phyloP scores from a whole-genome alignment of 2,888 invertebrate genomes.

The Halictus ligatus region DNA sequence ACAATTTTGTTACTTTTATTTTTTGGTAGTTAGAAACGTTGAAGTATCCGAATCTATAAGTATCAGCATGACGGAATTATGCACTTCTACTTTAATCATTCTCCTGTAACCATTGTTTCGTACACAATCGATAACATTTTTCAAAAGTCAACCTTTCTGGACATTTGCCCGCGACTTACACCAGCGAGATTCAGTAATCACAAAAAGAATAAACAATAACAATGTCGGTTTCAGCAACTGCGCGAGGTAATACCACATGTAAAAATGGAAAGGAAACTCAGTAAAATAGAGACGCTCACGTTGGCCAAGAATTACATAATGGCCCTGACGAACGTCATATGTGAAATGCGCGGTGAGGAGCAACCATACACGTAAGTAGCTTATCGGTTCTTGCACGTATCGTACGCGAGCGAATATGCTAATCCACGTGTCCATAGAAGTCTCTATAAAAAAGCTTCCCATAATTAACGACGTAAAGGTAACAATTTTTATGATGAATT shows the following conservation, averaged over 20 bases:
- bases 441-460: background rate
- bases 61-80: background rate
- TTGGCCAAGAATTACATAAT: constrained; percentile 93
- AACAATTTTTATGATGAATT: background rate
- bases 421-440: background rate
- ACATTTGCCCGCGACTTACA: background rate
- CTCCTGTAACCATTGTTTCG: background rate
- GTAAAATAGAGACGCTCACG: constrained; percentile 92
- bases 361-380: constrained; percentile 88
- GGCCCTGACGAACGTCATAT: constrained; percentile 92
- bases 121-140: too few relatives aligned
- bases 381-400: constrained; percentile 8
- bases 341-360: constrained; percentile 90
- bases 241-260: constrained; percentile 92
- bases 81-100: background rate
- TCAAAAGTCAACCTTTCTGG: background rate
- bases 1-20: background rate
- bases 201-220: constrained; percentile 19
- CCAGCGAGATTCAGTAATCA: background rate
- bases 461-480: background rate
- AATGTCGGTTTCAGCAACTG: constrained; percentile 86
- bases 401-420: background rate
- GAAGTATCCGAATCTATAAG: background rate
- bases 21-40: background rate
- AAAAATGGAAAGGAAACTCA: constrained; percentile 90